Evolutionary conservation across 2,888 invertebrate genomes (phyloP), one percentile per base, ranked within the genome.

Genomic region (Petrolisthes cinctipes): DNA sequence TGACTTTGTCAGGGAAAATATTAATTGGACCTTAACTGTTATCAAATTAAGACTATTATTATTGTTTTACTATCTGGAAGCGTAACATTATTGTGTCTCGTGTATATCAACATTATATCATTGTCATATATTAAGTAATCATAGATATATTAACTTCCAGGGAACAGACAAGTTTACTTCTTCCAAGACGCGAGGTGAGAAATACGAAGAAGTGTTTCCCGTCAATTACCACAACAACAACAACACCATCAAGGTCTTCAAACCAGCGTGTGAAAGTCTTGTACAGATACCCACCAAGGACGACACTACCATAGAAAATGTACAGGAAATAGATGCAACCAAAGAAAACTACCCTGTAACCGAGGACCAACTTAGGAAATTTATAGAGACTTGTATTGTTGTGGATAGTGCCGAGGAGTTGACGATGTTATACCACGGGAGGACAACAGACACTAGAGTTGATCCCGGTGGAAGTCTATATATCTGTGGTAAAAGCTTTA

Each of bases 141-240:
- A 37, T 37, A 37, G 37, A 37, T 37, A 37, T 37, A 37, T 37
- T n/a, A 4, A 71, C 20, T 82, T 82, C 51, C 82, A 86, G 86
- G 17, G 23, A 6, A 54, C 20, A 7, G 86, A 86, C 17, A 86
- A 86, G 53, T 66, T 81, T 82, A 37, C 37, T 37, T 23, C 76
- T 61, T 61, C 57, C 53, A 82, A 86, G 61, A 68, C 6, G 17
- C 80, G 76, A 66, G 86, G 86, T 54, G 86, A 86, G 66, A 86
- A 86, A 61, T 86, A 57, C 23, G 86, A 86, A 81, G 86, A 86
- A 57, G 81, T 86, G 37, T 86, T 82, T 57, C 86, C 86, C 4
- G 61, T 76, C 17, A 76, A 81, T 9, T 75, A 61, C 76, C 81
- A 76, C 61, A 81, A 81, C 71, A 82, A 86, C 82, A 85, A 85